Conservation (phyloP, 2,797 vertebrate species). For the Fistularia tabacaria region DNA sequence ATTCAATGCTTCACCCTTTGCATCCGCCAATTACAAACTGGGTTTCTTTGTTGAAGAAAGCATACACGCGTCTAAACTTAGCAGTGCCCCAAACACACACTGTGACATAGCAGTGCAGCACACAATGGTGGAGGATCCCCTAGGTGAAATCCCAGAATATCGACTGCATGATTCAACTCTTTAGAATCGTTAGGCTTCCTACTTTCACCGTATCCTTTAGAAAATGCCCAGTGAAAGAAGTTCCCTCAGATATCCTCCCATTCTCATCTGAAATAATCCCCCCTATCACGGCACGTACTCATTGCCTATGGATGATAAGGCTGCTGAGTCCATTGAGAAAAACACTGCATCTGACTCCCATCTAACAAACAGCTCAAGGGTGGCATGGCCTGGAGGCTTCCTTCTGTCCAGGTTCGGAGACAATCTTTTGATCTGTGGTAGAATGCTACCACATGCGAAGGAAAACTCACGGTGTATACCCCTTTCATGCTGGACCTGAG, state of each 20-base stretch:
- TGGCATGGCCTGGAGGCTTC: constrained; percentile 59
- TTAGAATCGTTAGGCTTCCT: constrained; percentile 55
- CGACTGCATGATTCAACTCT: constrained; percentile 66
- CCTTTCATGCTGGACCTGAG: constrained; percentile 52
- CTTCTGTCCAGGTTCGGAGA: constrained; percentile 51
- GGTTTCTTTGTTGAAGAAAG: constrained; percentile 65
- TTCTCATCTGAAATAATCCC: constrained; percentile 49
- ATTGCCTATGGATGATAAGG: constrained; percentile 31
- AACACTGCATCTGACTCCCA: constrained; percentile 33
- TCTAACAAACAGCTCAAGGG: constrained; percentile 59
- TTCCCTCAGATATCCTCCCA: constrained; percentile 37
- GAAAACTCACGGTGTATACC: constrained; percentile 45
- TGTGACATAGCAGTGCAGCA: constrained; percentile 72
- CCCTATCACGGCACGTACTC: constrained; percentile 40
- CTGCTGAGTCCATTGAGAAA: constrained; percentile 45
- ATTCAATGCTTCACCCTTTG: constrained; percentile 69
- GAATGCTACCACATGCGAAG: constrained; percentile 56
- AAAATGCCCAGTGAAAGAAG: constrained; percentile 45
- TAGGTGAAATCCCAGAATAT: constrained; percentile 76
- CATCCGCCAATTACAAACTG: constrained; percentile 71
- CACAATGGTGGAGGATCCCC: constrained; percentile 63
- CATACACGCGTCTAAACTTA: constrained; percentile 75
- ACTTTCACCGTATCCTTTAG: constrained; percentile 36
- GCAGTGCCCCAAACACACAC: constrained; percentile 63
- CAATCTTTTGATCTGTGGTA: constrained; percentile 60